Conservation (phyloP, 2,113 vertebrate species). For the Ictidomys tridecemlineatus region DNA sequence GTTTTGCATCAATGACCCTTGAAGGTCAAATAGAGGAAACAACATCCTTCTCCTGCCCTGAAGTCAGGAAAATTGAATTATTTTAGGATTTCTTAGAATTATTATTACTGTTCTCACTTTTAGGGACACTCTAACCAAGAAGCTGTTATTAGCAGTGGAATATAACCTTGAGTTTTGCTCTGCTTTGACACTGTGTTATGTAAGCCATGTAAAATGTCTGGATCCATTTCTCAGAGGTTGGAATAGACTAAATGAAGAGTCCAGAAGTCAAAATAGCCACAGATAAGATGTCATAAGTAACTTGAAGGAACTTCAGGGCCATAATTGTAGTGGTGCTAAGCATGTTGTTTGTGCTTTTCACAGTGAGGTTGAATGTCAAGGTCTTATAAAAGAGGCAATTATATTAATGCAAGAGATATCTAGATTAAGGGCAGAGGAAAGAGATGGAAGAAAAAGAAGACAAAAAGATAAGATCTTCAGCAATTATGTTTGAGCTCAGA, state of each 20-base stretch:
- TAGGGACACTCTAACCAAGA: neutral
- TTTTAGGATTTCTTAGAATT: conserved; percentile 34
- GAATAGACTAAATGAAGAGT: neutral
- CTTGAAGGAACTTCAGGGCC: neutral
- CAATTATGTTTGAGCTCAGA: neutral
- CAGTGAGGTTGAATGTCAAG: neutral
- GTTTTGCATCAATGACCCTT: conserved; percentile 38
- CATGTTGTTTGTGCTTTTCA: neutral
- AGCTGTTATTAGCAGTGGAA: neutral
- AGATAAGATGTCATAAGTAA: neutral
- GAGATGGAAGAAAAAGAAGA: neutral
- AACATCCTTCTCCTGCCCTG: neutral
- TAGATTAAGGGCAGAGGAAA: neutral
- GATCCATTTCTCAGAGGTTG: neutral
- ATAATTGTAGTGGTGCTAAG: neutral
- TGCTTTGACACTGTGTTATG: neutral
- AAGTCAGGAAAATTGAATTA: conserved; percentile 20
- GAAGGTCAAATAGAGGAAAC: neutral
- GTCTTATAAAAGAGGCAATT: neutral
- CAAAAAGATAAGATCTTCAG: neutral
- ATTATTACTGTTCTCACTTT: neutral
- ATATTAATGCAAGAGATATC: neutral
- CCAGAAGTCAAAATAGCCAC: neutral
- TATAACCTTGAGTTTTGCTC: neutral
- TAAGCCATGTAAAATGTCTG: neutral